Evolutionary conservation across 2,888 invertebrate species (phyloP).

Genomic region (Drosophila algonquin): DNA sequence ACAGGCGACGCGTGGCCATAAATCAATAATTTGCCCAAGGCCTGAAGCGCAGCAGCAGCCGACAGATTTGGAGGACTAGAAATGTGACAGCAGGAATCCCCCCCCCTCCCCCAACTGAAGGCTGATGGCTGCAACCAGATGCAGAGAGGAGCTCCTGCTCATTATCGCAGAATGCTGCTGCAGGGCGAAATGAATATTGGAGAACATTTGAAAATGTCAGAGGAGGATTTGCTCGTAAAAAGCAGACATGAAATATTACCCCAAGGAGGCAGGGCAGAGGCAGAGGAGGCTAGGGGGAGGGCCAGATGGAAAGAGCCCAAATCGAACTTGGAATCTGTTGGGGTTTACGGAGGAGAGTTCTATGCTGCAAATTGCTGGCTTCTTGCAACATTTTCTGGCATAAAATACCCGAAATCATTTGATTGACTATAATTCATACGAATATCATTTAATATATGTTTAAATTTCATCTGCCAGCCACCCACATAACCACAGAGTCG

Average conservation of each 20-base stretch:
- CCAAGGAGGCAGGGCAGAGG: not conserved
- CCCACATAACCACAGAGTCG: not conserved
- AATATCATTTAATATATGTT: slow-evolving; percentile 7
- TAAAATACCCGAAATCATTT: not conserved
- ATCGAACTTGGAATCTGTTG: too few species aligned
- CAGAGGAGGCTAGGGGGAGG: not conserved
- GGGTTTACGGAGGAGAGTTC: too few species aligned
- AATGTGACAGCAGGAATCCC: not conserved
- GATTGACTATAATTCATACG: not conserved
- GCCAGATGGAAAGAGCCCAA: not conserved
- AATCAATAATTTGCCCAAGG: slow-evolving; percentile 60
- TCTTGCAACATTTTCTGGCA: too few species aligned
- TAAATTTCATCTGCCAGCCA: slow-evolving; percentile 4
- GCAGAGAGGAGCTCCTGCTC: slow-evolving; percentile 11
- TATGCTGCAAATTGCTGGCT: too few species aligned
- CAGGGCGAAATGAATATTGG: slow-evolving; percentile 26
- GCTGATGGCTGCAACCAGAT: slow-evolving; percentile 8
- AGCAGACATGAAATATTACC: not conserved
- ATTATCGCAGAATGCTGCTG: slow-evolving; percentile 20
- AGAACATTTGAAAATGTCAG: slow-evolving; percentile 26
- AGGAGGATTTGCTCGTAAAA: slow-evolving; percentile 5
- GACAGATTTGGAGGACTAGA: not conserved
- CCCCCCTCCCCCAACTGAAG: not conserved
- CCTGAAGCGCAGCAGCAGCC: not conserved
- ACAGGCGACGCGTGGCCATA: slow-evolving; percentile 60